phyloP scores from a whole-genome alignment of 2,113 vertebrate genomes.

The Shinisaurus crocodilurus region DNA sequence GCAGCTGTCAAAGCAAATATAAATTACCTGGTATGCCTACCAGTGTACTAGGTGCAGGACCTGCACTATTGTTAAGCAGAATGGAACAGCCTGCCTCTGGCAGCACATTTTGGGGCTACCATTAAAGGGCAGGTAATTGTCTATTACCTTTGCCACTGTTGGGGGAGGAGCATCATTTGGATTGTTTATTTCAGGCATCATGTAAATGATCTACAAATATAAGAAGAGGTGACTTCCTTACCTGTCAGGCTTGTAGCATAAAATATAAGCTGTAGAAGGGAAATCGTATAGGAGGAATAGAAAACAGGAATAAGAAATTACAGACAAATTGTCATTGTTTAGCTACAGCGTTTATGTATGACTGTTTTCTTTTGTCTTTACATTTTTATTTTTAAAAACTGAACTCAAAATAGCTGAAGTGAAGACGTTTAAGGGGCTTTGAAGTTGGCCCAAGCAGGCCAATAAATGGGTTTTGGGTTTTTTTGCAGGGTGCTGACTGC shows the following conservation, averaged over 20 bases:
- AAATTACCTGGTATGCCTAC: neutral
- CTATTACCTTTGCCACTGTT: no score
- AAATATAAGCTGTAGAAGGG: neutral
- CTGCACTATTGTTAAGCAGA: neutral
- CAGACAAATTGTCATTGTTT: neutral
- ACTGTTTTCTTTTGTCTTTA: neutral
- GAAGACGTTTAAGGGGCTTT: neutral
- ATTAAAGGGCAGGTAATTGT: neutral
- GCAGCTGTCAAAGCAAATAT: neutral
- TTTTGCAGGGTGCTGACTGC: neutral
- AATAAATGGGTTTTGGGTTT: neutral
- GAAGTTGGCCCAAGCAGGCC: neutral
- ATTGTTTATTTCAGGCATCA: neutral
- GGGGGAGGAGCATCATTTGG: neutral
- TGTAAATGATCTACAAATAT: neutral
- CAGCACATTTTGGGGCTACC: neutral
- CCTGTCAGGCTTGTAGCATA: neutral
- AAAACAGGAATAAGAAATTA: neutral
- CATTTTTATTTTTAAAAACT: neutral
- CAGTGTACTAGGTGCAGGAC: neutral
- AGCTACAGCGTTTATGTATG: neutral
- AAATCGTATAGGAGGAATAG: neutral
- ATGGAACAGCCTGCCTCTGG: neutral
- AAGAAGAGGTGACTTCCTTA: neutral
- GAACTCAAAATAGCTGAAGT: neutral